A percentile compares a stretch with the other conserved stretches of the same genome.
phyloP scores from a whole-genome alignment of 1,140 invertebrate species.

The Uloborus diversus region DNA sequence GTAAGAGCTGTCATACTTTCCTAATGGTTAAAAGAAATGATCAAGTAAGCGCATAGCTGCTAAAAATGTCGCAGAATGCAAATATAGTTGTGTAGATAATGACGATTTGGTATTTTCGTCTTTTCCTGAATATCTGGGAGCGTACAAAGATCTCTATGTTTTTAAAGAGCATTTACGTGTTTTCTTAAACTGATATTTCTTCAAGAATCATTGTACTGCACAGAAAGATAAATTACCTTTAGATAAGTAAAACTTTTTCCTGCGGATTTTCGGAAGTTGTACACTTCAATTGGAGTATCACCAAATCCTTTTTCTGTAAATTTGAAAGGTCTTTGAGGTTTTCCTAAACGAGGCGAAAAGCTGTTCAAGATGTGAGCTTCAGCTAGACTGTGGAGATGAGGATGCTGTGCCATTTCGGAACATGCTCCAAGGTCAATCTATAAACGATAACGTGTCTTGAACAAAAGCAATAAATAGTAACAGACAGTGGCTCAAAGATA shows the following conservation, averaged over 20 bases:
- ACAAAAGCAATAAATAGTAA: background rate
- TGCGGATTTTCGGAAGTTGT: conserved; percentile 62
- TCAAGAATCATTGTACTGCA: too few relatives aligned
- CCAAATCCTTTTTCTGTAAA: conserved; percentile 65
- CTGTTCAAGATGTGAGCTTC: conserved; percentile 60
- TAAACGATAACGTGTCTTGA: background rate
- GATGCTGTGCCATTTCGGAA: conserved; percentile 61
- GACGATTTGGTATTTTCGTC: too few relatives aligned
- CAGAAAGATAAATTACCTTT: too few relatives aligned
- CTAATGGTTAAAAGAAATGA: too few relatives aligned
- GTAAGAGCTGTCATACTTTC: too few relatives aligned
- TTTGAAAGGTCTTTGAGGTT: conserved; percentile 60
- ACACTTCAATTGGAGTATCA: conserved; percentile 64
- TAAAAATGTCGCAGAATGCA: too few relatives aligned
- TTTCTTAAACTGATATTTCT: too few relatives aligned
- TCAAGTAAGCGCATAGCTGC: too few relatives aligned
- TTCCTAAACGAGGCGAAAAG: conserved; percentile 60
- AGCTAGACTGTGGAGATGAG: conserved; percentile 62
- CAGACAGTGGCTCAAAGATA: background rate
- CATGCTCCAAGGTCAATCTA: conserved; percentile 58
- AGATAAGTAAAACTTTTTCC: conserved; percentile 9
- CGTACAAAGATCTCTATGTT: too few relatives aligned
- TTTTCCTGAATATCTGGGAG: too few relatives aligned
- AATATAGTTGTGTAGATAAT: too few relatives aligned
- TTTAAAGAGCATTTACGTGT: too few relatives aligned